Conservation (phyloP, 2,113 vertebrate species). For the Junco hyemalis region DNA sequence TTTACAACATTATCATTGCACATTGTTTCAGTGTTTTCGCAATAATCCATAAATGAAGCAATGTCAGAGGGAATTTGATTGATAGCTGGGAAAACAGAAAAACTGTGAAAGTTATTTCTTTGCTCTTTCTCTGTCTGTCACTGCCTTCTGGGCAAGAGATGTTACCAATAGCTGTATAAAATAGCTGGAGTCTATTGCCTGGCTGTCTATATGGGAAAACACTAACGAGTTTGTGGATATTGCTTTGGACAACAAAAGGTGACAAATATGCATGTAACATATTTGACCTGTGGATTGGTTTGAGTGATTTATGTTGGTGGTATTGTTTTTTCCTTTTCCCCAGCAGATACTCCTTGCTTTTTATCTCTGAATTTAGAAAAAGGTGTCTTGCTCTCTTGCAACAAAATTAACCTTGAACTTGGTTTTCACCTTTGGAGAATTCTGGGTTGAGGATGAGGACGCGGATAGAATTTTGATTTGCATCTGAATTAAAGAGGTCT, state of each 20-base stretch:
- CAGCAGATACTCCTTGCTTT: not conserved
- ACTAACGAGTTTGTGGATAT: not conserved
- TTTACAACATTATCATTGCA: constrained; percentile 74
- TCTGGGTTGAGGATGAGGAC: not conserved
- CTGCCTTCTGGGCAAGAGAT: constrained; percentile 47
- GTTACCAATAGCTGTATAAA: constrained; percentile 9
- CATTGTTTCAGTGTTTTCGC: constrained; percentile 71
- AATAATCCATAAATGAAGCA: constrained; percentile 79
- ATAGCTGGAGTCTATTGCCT: constrained; percentile 4
- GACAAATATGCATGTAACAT: not conserved
- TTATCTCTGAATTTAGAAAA: not conserved
- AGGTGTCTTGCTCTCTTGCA: not conserved
- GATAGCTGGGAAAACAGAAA: constrained; percentile 61
- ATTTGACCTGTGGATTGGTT: not conserved
- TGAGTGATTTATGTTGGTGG: not conserved
- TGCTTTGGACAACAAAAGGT: not conserved
- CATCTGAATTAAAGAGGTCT: not conserved
- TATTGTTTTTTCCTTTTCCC: not conserved
- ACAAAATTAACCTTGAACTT: not conserved
- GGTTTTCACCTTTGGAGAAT: not conserved
- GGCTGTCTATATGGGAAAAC: not conserved
- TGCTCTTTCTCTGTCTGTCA: constrained; percentile 25
- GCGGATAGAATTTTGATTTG: not conserved
- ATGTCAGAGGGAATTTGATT: constrained; percentile 73
- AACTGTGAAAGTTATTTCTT: constrained; percentile 59